These are phyloP conservation scores for Pseudachorutes palmiensis DNA, from an alignment of 1,140 invertebrate species.

Conservation along the genomic window DNA sequence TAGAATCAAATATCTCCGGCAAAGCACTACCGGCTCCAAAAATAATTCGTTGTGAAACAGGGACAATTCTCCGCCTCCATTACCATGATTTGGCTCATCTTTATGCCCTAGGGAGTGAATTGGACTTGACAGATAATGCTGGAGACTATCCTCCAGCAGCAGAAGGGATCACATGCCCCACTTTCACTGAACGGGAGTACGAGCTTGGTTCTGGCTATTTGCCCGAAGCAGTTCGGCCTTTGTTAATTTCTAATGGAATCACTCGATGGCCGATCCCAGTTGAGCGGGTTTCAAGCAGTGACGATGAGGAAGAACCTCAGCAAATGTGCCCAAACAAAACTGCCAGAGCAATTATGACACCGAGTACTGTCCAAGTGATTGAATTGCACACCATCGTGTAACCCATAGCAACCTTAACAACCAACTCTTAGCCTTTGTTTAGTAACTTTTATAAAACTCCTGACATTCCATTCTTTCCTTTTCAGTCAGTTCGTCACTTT, in stretches of 20 bases:
- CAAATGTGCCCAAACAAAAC: neutral
- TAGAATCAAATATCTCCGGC: neutral
- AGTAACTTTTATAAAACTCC: too few species aligned
- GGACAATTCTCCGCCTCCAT: neutral
- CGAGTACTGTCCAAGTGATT: too few species aligned
- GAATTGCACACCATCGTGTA: too few species aligned
- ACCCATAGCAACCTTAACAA: too few species aligned
- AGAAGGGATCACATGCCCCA: neutral
- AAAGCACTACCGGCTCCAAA: constrained; percentile 3
- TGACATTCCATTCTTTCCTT: too few species aligned
- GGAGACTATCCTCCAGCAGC: neutral
- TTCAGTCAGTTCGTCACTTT: too few species aligned
- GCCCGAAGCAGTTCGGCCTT: neutral
- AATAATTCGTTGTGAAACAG: neutral
- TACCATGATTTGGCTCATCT: neutral
- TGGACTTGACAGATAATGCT: neutral
- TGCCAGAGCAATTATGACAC: too few species aligned
- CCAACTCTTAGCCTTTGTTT: too few species aligned
- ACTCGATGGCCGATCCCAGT: neutral
- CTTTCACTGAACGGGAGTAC: neutral
- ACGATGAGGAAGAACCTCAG: neutral
- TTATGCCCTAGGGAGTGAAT: neutral
- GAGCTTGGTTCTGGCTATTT: neutral
- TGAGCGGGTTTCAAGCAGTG: neutral
- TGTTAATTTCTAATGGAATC: neutral